Conservation (phyloP, 2,113 vertebrate species). For the Irena cyanogastra region DNA sequence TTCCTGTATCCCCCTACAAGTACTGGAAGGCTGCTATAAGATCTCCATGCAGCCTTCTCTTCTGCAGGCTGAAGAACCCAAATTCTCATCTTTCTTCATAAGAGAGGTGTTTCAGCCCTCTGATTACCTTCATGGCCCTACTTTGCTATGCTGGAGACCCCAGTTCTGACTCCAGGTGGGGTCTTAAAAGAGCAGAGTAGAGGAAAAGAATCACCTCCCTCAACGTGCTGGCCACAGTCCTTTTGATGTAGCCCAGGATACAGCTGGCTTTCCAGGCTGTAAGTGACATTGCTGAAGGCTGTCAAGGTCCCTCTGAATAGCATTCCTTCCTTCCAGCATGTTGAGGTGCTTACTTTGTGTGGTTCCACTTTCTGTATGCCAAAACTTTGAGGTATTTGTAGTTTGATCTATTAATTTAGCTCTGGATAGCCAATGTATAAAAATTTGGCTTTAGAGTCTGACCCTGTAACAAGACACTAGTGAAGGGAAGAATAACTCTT, state of each 20-base stretch:
- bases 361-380: neutral
- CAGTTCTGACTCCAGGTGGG: neutral
- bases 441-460: neutral
- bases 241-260: neutral
- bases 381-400: neutral
- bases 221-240: fast-evolving
- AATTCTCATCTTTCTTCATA: neutral
- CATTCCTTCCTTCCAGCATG: neutral
- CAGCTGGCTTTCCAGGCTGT: neutral
- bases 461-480: neutral
- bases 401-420: neutral
- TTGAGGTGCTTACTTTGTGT: neutral
- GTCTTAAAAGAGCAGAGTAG: neutral
- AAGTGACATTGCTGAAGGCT: neutral
- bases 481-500: neutral
- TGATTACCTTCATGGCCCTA: neutral
- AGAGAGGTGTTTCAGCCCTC: neutral
- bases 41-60: neutral
- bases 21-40: neutral
- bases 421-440: neutral
- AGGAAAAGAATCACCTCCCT: neutral
- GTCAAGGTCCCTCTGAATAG: neutral
- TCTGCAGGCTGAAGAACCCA: neutral
- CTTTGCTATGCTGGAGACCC: neutral
- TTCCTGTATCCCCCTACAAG: neutral